Percentiles rank a stretch among this genome's conserved stretches.
phyloP scores from a whole-genome alignment of 2,888 invertebrate genomes.

The Monoplex corrugatus region DNA sequence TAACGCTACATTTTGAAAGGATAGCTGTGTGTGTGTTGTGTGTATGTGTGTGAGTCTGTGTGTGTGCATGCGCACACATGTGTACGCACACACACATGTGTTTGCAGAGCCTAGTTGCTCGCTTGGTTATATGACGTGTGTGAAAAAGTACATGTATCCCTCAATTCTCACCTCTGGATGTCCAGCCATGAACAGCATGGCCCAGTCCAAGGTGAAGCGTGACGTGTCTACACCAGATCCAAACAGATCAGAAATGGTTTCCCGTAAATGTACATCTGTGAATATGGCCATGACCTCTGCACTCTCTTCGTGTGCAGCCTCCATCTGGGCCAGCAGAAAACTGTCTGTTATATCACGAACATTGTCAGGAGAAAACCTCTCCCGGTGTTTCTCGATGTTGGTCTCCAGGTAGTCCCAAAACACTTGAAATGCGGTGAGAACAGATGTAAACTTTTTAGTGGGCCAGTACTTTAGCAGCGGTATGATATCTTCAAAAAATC shows the following conservation, averaged over 20 bases:
- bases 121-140: too few species aligned
- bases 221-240: conserved; percentile 59
- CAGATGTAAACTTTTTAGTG: conserved; percentile 19
- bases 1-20: too few species aligned
- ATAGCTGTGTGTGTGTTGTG: too few species aligned
- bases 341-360: conserved; percentile 54
- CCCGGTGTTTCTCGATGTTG: conserved; percentile 44
- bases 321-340: conserved; percentile 54
- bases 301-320: conserved; percentile 51
- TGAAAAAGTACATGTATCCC: background rate
- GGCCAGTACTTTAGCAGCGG: conserved; percentile 46
- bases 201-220: conserved; percentile 56
- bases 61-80: too few species aligned
- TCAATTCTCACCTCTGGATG: conserved; percentile 50
- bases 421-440: background rate
- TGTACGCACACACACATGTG: too few species aligned
- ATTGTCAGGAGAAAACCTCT: conserved; percentile 51
- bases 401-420: background rate
- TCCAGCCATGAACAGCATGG: conserved; percentile 50
- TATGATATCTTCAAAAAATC: conserved; percentile 51
- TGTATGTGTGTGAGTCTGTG: too few species aligned
- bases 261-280: conserved; percentile 45
- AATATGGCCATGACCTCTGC: conserved; percentile 49
- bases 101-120: too few species aligned
- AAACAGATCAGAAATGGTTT: conserved; percentile 51